Base-by-base conservation (phyloP, 2,888 invertebrate genomes). In the Campoplex nolae region DNA sequence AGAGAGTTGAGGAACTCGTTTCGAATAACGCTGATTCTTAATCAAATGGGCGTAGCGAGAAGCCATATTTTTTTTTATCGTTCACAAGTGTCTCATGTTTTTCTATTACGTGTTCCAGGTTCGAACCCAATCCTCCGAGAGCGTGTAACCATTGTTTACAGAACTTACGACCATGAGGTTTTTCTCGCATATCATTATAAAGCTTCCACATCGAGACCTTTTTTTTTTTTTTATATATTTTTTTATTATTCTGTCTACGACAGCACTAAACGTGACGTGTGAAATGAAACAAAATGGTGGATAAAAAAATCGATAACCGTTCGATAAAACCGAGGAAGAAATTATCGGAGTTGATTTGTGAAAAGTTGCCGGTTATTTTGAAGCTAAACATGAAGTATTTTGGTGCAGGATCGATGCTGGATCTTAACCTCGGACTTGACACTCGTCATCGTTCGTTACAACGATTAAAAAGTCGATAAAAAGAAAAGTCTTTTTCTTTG, bases 11-110 rank as follows among this genome's bases (percentile, higher is more conserved):
- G 73, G 62, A 45, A 73, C 13, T 16, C 70, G 73, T 51, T 62
- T 62, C 51, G 73, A 62, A 11, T 32, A 62, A 18, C 73, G 71
- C 62, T 62, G 71, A 80, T 80, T 80, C 71, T 23, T 73, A 73
- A 80, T 80, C 73, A 80, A 80, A 80, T 51, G 80, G 45, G 23
- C 32, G 68, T 35, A 75, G 11, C n/a, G 45, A 73, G 38, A 45
- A 73, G 62, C 62, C 48, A 58, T 11, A 18, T 45, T 54, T 45
- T 54, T 45, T 79, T 71, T 58, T n/a, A 68, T 71, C 42, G 58
- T 58, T 28, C 58, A 38, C 58, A 58, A 75, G 65, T 76, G 65
- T 65, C 56, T 42, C 76, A 28, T 62, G 76, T 32, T 13, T 32
- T 35, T 35, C 16, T 28, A 32, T 58, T 48, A 56, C 74, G 56